Evolutionary conservation across 2,888 invertebrate species (phyloP).

Genomic region (Ptycholaimellus sp.): DNA sequence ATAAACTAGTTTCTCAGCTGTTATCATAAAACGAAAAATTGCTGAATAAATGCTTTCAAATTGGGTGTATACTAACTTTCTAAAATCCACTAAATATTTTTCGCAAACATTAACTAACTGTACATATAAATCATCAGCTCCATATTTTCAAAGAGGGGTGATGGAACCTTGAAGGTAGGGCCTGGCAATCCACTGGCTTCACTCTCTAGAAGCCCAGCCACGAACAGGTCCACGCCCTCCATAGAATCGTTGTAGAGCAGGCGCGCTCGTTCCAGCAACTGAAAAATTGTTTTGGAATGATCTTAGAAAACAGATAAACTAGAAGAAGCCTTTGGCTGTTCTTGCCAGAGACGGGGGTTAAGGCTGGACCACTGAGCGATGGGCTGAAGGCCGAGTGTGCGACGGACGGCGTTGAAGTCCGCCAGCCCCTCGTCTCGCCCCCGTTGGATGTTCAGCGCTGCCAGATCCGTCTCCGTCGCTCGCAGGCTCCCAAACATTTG

Average conservation of each 20-base stretch:
- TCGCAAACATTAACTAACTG: too few species aligned
- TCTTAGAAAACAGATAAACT: not conserved
- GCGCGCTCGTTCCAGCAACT: constrained; percentile 16
- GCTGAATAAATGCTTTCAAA: too few species aligned
- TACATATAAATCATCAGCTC: too few species aligned
- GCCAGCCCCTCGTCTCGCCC: constrained; percentile 37
- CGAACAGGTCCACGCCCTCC: constrained; percentile 35
- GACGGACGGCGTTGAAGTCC: constrained; percentile 38
- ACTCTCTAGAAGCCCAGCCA: constrained; percentile 36
- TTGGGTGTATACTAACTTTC: too few species aligned
- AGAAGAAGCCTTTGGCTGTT: not conserved
- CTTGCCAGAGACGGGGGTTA: constrained; percentile 7
- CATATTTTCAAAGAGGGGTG: too few species aligned
- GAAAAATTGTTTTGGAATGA: not conserved
- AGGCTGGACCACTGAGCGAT: constrained; percentile 15
- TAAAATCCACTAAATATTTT: too few species aligned
- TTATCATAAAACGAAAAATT: too few species aligned
- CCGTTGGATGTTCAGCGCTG: constrained; percentile 38
- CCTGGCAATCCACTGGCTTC: constrained; percentile 32
- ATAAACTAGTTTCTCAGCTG: too few species aligned
- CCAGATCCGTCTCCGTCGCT: constrained; percentile 37
- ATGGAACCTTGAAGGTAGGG: too few species aligned
- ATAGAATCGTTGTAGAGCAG: constrained; percentile 27
- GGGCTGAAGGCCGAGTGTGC: constrained; percentile 29
- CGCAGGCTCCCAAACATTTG: constrained; percentile 37